Conservation (phyloP, 2,113 vertebrate genomes). For the Stegastes partitus region DNA sequence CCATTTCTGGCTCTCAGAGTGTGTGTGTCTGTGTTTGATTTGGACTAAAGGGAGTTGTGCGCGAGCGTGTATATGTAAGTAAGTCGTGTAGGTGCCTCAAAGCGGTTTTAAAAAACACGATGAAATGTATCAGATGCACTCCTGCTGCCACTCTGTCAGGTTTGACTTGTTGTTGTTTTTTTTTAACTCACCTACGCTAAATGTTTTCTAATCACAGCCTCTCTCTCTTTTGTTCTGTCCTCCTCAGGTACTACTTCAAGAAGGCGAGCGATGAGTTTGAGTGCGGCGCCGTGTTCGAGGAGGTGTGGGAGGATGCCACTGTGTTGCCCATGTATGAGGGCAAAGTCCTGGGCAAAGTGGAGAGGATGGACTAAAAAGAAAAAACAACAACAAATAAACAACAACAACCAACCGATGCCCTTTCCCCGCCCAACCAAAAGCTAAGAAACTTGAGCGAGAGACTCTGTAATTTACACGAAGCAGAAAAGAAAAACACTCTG, state of each 20-base stretch:
- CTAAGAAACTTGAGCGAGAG: conserved; percentile 67
- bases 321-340: conserved; percentile 95
- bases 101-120: conserved; percentile 45
- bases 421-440: conserved; percentile 52
- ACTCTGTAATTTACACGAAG: conserved; percentile 59
- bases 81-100: conserved; percentile 65
- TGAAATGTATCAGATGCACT: conserved; percentile 66
- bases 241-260: conserved; percentile 96
- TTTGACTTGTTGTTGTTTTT: background rate
- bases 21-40: conserved; percentile 71
- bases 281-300: conserved; percentile 95
- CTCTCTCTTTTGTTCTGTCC: conserved; percentile 43
- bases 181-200: conserved; percentile 21
- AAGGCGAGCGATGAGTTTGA: conserved; percentile 95
- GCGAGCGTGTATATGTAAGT: conserved; percentile 61
- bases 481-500: conserved; percentile 47
- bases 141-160: conserved; percentile 59
- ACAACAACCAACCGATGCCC: conserved; percentile 41
- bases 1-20: conserved; percentile 69
- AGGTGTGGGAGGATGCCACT: conserved; percentile 90
- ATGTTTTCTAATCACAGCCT: conserved; percentile 52
- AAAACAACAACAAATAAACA: no score
- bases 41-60: conserved; percentile 70
- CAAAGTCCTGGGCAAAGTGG: conserved; percentile 94
- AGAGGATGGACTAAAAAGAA: conserved; percentile 90